A percentile compares a stretch with the other conserved stretches of the same genome.
Evolutionary conservation across 2,888 invertebrate genomes (phyloP).

Genomic region (Harmothoe impar): DNA sequence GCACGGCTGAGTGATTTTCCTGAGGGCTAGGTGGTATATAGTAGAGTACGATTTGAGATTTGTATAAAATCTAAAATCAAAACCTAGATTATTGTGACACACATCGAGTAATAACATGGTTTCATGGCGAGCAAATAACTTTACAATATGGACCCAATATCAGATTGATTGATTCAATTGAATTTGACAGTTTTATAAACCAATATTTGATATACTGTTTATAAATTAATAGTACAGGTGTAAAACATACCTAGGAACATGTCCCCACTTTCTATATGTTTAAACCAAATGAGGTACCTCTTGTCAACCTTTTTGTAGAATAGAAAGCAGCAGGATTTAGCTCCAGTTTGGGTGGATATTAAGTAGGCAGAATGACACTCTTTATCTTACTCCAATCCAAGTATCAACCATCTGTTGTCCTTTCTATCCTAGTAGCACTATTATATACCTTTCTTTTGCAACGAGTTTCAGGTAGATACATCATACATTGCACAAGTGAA

Average conservation of each 20-base stretch:
- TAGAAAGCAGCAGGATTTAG: background rate
- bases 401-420: background rate
- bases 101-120: background rate
- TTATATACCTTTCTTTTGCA: background rate
- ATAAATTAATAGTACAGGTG: too few species aligned
- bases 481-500: slow-evolving; percentile 21
- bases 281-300: too few species aligned
- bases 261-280: too few species aligned
- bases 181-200: too few species aligned
- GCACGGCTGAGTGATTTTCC: background rate
- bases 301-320: background rate
- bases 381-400: background rate
- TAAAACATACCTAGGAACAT: too few species aligned
- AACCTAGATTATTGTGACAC: background rate
- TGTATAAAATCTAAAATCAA: too few species aligned
- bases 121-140: background rate
- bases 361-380: background rate
- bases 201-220: too few species aligned
- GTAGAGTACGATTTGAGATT: background rate
- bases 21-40: slow-evolving; percentile 9
- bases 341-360: background rate
- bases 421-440: background rate
- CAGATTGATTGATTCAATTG: too few species aligned
- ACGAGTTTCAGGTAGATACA: background rate
- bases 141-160: too few species aligned